A percentile compares a stretch with the other conserved stretches of the same genome.
Evolutionary conservation across 2,888 invertebrate genomes (phyloP).

Genomic region (Nesidiocoris tenuis): DNA sequence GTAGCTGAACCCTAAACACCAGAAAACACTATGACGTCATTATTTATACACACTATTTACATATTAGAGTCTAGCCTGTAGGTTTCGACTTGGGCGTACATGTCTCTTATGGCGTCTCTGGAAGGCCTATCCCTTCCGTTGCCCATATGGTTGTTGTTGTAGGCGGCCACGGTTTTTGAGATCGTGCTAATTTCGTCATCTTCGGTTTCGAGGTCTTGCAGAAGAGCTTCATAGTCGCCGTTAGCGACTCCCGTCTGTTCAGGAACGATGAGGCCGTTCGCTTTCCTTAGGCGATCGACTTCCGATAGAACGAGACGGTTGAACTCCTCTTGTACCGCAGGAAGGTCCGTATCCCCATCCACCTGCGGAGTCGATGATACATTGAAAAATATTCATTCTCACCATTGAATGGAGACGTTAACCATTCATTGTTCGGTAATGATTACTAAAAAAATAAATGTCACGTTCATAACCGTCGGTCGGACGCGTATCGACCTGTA

Average conservation of each 20-base stretch:
- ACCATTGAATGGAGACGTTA: too few relatives aligned
- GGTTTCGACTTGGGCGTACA: constrained; percentile 57
- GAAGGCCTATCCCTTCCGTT: constrained; percentile 50
- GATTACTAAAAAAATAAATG: too few relatives aligned
- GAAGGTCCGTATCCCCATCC: constrained; percentile 81
- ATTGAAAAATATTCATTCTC: too few relatives aligned
- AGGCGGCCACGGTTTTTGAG: constrained; percentile 47
- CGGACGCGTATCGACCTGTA: too few relatives aligned
- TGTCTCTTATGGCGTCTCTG: constrained; percentile 53
- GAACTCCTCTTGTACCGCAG: constrained; percentile 76
- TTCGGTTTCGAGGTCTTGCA: constrained; percentile 51
- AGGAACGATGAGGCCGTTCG: constrained; percentile 47
- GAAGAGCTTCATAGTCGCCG: constrained; percentile 48
- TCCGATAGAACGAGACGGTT: constrained; percentile 68
- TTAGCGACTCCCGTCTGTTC: constrained; percentile 46
- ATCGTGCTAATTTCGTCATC: constrained; percentile 49
- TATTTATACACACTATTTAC: too few relatives aligned
- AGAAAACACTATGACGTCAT: too few relatives aligned
- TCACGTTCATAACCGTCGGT: too few relatives aligned
- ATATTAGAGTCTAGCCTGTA: constrained; percentile 54
- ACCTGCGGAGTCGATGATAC: constrained; percentile 66
- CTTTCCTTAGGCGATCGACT: constrained; percentile 55
- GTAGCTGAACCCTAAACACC: too few relatives aligned
- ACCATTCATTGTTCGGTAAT: too few relatives aligned
- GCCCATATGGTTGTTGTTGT: constrained; percentile 25